phyloP scores from a whole-genome alignment of 2,888 invertebrate species.

The Ormyrus rosae region DNA sequence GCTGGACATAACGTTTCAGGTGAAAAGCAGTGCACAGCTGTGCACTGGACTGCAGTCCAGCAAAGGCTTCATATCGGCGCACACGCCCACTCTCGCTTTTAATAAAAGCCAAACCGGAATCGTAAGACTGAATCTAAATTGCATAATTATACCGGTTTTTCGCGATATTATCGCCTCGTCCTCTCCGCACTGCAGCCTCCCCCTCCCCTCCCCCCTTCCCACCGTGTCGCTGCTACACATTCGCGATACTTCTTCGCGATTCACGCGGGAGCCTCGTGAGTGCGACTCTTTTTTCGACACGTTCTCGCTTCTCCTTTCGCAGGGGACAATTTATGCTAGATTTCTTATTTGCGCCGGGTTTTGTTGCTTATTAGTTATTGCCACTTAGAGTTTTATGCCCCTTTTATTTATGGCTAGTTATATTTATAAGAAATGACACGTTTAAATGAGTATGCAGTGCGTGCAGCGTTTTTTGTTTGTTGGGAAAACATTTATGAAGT shows the following conservation, averaged over 20 bases:
- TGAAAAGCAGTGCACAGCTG: conserved; percentile 37
- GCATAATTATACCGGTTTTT: conserved; percentile 71
- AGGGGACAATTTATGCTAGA: conserved; percentile 12
- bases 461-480: no score
- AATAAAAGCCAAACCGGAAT: conserved; percentile 71
- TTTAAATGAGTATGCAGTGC: no score
- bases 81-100: conserved; percentile 71
- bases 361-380: conserved; percentile 22
- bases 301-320: conserved; percentile 1
- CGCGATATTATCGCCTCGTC: conserved; percentile 53
- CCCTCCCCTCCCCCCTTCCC: background rate
- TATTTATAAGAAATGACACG: no score
- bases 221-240: background rate
- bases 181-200: background rate
- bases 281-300: background rate
- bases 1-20: conserved; percentile 17
- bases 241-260: background rate
- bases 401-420: background rate
- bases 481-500: no score
- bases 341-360: conserved; percentile 30
- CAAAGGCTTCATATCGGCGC: conserved; percentile 11
- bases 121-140: conserved; percentile 72
- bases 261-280: background rate
- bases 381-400: background rate
- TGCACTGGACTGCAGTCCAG: background rate